Conservation (phyloP, 2,797 vertebrate species). For the Ataeniobius toweri region DNA sequence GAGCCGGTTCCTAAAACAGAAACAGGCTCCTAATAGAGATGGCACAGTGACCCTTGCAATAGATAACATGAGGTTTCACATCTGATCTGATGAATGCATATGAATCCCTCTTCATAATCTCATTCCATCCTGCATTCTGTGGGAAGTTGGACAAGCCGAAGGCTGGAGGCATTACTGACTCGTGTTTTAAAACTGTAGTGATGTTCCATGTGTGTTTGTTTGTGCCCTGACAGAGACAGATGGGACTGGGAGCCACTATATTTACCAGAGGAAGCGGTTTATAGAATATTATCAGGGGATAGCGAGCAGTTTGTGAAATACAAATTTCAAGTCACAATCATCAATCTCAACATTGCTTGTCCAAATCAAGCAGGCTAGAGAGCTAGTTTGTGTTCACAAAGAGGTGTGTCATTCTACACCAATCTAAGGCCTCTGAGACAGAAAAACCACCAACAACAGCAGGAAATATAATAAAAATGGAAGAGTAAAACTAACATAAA, state of each 20-base stretch:
- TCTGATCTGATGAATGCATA: conserved; percentile 63
- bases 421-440: conserved; percentile 56
- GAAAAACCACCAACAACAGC: conserved; percentile 53
- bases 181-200: conserved; percentile 56
- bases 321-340: conserved; percentile 80
- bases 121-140: conserved; percentile 29
- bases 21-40: conserved; percentile 71
- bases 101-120: conserved; percentile 30
- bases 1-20: conserved; percentile 76
- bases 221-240: conserved; percentile 80
- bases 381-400: conserved; percentile 68
- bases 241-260: conserved; percentile 76
- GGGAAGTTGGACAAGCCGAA: conserved; percentile 18
- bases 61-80: conserved; percentile 50
- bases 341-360: conserved; percentile 76
- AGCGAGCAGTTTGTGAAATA: conserved; percentile 77
- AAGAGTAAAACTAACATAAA: conserved; percentile 61
- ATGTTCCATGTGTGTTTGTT: conserved; percentile 42
- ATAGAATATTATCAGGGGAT: conserved; percentile 81
- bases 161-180: conserved; percentile 43
- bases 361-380: conserved; percentile 62
- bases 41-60: conserved; percentile 72
- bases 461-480: conserved; percentile 39
- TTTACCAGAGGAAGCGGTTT: conserved; percentile 82
- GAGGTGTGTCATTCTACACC: conserved; percentile 58